Percentiles rank a stretch among this genome's conserved stretches.
phyloP scores from a whole-genome alignment of 2,113 vertebrate genomes.

The Chaenocephalus aceratus region DNA sequence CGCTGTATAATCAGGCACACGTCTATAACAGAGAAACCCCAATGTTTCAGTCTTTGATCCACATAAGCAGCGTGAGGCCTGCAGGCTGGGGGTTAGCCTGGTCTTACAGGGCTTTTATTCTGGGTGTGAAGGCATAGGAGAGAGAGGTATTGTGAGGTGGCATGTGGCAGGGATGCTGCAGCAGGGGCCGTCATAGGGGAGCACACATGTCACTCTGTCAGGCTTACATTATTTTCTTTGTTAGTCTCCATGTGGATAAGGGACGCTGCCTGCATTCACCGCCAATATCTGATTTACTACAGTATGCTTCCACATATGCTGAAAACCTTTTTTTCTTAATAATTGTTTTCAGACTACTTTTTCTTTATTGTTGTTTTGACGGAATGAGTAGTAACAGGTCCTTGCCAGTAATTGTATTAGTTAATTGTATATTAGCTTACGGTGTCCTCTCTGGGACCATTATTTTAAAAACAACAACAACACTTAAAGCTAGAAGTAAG shows the following conservation, averaged over 20 bases:
- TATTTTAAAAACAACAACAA: neutral
- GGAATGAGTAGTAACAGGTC: neutral
- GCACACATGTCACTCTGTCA: conserved; percentile 61
- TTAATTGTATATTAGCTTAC: neutral
- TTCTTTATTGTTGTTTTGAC: neutral
- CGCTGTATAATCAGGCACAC: conserved; percentile 77
- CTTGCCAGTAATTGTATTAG: neutral
- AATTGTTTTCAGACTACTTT: conserved; percentile 2
- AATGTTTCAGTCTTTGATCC: conserved; percentile 59
- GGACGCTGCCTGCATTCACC: conserved; percentile 48
- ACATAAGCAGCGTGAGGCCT: conserved; percentile 41
- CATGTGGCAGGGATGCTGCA: conserved; percentile 66
- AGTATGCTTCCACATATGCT: conserved; percentile 68
- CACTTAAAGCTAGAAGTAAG: no score
- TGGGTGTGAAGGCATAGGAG: conserved; percentile 32
- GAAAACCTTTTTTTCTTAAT: conserved; percentile 19
- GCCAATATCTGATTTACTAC: conserved; percentile 66
- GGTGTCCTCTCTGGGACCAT: neutral
- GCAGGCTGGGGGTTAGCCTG: conserved; percentile 36
- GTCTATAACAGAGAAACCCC: conserved; percentile 67
- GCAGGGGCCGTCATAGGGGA: conserved; percentile 53
- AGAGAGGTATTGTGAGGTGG: conserved; percentile 38
- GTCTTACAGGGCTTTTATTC: conserved; percentile 42
- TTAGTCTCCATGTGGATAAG: conserved; percentile 64
- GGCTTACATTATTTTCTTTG: conserved; percentile 69